Base-by-base conservation (phyloP, 2,113 vertebrate species). In the Nothobranchius furzeri region DNA sequence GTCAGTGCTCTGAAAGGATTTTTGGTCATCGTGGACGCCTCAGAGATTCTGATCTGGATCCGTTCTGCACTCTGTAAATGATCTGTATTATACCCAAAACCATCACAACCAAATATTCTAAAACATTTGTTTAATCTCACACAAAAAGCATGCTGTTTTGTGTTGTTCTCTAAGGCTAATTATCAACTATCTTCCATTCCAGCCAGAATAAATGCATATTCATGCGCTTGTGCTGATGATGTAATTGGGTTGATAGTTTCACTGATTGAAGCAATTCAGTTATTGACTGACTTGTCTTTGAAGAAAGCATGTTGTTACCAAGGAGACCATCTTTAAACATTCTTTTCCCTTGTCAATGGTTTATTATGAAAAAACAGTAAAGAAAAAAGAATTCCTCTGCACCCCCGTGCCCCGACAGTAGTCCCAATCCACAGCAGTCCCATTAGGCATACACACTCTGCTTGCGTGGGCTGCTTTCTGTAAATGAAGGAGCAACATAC, bases 181-280 rank as follows among this genome's bases (percentile, higher is more conserved):
- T 76, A 61, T 78, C 70, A 57, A 64, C 57, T 71, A 49, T 36
- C n/a, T 36, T 52, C 17, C 30, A 66, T 70, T 65, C 35, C 1
- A 12, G 58, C 35, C 64, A 49, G 51, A 79, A 63, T 46, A 70
- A 76, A 76, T 60, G 75, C 46, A 67, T 73, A 69, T 81, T 67
- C 75, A 77, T 72, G 77, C 87, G 74, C 91, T 89, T 89, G 76
- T 74, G 52, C 75, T 82, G 83, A 78, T 77, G 49, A 82, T 89
- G 83, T 79, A 88, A 91, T 88, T 88, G 76, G 85, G 69, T 81
- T 84, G 83, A 83, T 90, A 85, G 89, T 88, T 89, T 85, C 25
- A 55, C 69, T 88, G 78, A 92, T 88, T 87, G 81, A 88, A 80
- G 65, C 25, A 56, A 90, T 89, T 88, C 83, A 87, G 85, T 70